These are phyloP conservation scores for Ptychodera flava DNA, from an alignment of 35 echinoderm and acorn worm species.

Conservation along the genomic window DNA sequence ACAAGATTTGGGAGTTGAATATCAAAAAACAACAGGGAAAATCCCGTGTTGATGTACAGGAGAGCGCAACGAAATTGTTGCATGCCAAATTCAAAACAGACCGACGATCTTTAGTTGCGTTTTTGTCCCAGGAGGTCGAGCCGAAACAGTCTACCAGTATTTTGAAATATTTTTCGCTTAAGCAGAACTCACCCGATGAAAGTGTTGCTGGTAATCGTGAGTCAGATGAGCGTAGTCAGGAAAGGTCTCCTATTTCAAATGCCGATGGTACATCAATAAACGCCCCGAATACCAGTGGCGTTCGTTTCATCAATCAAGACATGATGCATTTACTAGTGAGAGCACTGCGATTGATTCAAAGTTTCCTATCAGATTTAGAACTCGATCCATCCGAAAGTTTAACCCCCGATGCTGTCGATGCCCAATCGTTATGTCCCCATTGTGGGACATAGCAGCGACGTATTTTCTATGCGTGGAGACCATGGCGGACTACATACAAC, in stretches of 20 bases:
- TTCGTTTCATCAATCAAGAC: background rate
- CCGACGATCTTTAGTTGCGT: background rate
- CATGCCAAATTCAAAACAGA: background rate
- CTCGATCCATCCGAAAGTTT: background rate
- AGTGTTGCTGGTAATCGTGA: background rate
- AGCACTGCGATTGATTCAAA: background rate
- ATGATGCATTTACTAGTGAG: background rate
- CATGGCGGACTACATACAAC: background rate
- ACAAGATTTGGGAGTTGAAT: background rate
- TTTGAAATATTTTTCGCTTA: background rate
- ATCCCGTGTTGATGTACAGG: background rate
- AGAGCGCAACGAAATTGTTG: background rate
- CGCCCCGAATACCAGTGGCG: background rate
- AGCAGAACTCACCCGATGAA: background rate
- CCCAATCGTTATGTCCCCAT: background rate
- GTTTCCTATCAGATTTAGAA: background rate
- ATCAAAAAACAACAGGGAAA: background rate
- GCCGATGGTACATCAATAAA: background rate
- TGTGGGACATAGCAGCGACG: background rate
- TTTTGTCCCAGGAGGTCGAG: background rate
- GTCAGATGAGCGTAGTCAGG: background rate
- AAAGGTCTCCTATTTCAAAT: background rate
- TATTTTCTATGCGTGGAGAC: background rate
- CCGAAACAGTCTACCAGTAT: background rate
- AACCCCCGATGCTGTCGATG: background rate